Conservation (phyloP, 1,140 invertebrate species). For the Tenebrio molitor region DNA sequence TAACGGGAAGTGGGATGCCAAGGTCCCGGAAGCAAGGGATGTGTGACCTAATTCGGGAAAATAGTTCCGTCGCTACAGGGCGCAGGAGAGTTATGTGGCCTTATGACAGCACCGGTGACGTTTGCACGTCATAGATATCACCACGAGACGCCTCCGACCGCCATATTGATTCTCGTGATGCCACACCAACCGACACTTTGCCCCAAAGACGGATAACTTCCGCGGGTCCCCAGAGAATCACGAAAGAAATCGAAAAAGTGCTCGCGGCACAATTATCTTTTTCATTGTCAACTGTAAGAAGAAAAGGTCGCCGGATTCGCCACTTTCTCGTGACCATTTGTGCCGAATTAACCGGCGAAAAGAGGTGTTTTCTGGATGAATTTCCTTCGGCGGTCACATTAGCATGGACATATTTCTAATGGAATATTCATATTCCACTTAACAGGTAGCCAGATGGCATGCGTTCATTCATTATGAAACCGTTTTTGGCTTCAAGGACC, state of each 20-base stretch:
- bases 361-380: slow-evolving; percentile 38
- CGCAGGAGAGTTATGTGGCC: slow-evolving; percentile 30
- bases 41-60: slow-evolving; percentile 38
- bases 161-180: slow-evolving; percentile 30
- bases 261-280: background rate
- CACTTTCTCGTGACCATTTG: background rate
- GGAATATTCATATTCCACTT: slow-evolving; percentile 50
- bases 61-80: slow-evolving; percentile 36
- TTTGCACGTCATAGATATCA: slow-evolving; percentile 33
- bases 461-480: slow-evolving; percentile 44
- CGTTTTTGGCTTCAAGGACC: slow-evolving; percentile 45
- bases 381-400: slow-evolving; percentile 43
- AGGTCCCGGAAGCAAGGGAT: slow-evolving; percentile 37
- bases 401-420: slow-evolving; percentile 47
- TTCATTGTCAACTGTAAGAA: no score
- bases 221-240: background rate
- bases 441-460: slow-evolving; percentile 45
- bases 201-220: slow-evolving; percentile 21
- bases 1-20: slow-evolving; percentile 39
- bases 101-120: slow-evolving; percentile 32
- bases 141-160: slow-evolving; percentile 16
- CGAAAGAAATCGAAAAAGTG: background rate
- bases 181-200: slow-evolving; percentile 12
- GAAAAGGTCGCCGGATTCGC: no score
- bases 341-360: slow-evolving; percentile 1